Base-by-base conservation (phyloP, 2,888 invertebrate genomes). In the Rugalucina vietnamica region DNA sequence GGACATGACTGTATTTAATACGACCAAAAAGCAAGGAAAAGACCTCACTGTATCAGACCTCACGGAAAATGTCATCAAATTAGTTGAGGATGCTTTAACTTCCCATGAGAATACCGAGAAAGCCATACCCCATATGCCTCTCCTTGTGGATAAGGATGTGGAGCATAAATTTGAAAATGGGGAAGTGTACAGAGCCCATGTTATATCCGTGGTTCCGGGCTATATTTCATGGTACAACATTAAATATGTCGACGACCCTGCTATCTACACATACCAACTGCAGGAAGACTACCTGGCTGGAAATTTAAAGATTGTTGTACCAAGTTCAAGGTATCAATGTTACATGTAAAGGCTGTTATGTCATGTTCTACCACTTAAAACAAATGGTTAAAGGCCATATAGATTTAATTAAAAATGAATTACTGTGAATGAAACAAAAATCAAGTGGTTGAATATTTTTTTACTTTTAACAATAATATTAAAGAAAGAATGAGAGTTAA, bases 171-270 rank as follows among this genome's bases (percentile, higher is more conserved):
- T 80, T 70, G 34, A 14, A 14, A 70, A 75, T 69, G 57, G n/a
- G 1, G 12, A 36, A 18, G 21, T n/a, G 24, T 43, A 34, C 29
- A 43, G 43, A 36, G 80, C 37, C 21, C n/a, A 70, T 24, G 75
- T 70, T 12, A 49, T 80, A 21, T 80, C 74, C 32, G 75, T 75
- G n/a, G 80, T 80, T 37, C 70, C 75, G 32, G 80, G 80, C 10
- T 75, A 69, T 36, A 57, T 21, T 24, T 43, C 65, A 1, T 79
- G 76, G 73, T 83, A 79, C 27, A 79, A 82, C 60, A 36, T 82
- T 18, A 79, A 79, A 70, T 82, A 83, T 76, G 49, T 37, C 2
- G 57, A 79, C 49, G 76, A 82, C 60, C 34, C 14, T 27, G 79
- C 82, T 2, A 54, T 79, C 21, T 79, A 75, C 70, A 75, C 79